Conservation (phyloP, 2,113 vertebrate genomes). For the Phrynocephalus versicolor region DNA sequence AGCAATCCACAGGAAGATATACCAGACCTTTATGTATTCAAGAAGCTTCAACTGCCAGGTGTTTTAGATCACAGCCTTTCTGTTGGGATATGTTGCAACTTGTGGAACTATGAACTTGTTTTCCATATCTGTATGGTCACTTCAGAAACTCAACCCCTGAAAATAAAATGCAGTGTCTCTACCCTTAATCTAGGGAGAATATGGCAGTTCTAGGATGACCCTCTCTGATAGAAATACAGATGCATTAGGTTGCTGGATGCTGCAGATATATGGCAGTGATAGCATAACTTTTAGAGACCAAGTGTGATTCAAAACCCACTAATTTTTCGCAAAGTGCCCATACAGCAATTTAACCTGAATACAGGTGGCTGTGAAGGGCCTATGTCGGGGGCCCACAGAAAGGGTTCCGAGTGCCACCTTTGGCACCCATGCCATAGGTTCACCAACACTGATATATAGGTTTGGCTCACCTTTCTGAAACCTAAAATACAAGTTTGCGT, state of each 20-base stretch:
- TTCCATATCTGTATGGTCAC: background rate
- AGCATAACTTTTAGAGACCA: no score
- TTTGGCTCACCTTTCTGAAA: slow-evolving; percentile 6
- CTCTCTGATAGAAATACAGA: background rate
- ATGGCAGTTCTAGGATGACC: background rate
- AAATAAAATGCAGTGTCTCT: background rate
- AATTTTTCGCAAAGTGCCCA: no score
- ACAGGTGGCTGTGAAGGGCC: no score
- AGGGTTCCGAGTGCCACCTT: no score
- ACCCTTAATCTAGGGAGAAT: background rate
- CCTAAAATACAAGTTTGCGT: background rate
- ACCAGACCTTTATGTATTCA: background rate
- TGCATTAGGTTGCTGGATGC: background rate
- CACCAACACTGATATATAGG: no score
- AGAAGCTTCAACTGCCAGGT: background rate
- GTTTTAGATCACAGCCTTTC: background rate
- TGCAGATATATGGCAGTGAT: no score
- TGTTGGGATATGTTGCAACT: background rate
- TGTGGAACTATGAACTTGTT: background rate
- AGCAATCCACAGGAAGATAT: background rate
- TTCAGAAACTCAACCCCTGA: background rate
- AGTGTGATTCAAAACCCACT: no score
- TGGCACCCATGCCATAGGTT: no score
- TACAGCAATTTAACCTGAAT: no score
- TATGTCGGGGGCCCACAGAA: no score